Evolutionary conservation across 2,888 invertebrate species (phyloP).

Genomic region (Hermaeophaga mercurialis): DNA sequence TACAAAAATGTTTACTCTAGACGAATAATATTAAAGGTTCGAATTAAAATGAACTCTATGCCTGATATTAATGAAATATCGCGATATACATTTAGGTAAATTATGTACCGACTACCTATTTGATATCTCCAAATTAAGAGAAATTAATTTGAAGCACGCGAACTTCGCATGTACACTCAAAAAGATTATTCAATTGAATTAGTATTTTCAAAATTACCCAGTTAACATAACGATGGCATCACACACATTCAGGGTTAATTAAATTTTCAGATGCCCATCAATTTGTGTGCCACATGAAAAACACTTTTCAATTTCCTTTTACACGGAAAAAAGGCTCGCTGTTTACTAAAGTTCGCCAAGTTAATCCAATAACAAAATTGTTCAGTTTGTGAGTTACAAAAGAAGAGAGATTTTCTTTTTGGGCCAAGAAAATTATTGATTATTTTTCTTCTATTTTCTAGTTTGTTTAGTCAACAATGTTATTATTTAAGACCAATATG

Average conservation of each 20-base stretch:
- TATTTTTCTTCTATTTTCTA: too few species aligned
- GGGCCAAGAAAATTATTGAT: too few species aligned
- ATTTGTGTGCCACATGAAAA: too few species aligned
- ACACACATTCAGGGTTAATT: background rate
- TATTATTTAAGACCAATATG: too few species aligned
- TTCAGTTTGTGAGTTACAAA: too few species aligned
- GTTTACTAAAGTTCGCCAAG: too few species aligned
- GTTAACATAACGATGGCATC: background rate
- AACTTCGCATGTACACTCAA: constrained; percentile 20
- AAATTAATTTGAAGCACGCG: constrained; percentile 27
- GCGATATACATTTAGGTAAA: constrained; percentile 6
- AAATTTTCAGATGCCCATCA: background rate
- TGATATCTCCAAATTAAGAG: constrained; percentile 22
- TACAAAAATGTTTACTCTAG: constrained; percentile 8
- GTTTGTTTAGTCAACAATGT: too few species aligned
- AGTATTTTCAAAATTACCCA: constrained; percentile 23
- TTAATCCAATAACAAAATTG: too few species aligned
- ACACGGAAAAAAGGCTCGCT: too few species aligned
- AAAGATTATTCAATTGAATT: constrained; percentile 32
- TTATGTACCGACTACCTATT: constrained; percentile 8
- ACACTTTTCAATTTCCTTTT: too few species aligned
- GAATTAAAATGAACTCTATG: constrained; percentile 5
- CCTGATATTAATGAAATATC: constrained; percentile 3
- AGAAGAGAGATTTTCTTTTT: too few species aligned
- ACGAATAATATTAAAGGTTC: background rate